Base-by-base conservation (phyloP, 2,797 vertebrate species). In the Neosalanx taihuensis region DNA sequence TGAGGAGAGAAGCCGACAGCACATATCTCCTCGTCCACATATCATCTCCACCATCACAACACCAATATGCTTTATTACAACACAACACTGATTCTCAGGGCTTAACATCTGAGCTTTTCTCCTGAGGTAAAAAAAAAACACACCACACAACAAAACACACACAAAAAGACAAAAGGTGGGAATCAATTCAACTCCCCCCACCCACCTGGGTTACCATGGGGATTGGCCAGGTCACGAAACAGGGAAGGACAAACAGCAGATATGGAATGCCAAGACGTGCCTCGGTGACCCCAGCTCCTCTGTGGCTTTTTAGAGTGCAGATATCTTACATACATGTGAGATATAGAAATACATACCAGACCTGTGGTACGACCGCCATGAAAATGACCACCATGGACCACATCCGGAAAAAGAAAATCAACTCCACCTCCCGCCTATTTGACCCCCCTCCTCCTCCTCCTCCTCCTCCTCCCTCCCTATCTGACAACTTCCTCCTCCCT, bases 21-120 rank as follows among this genome's bases (percentile, higher is more conserved):
- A 80, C 70, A 74, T 76, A 86, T 81, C 75, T 76, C 82, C 75
- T 76, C 79, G 81, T 76, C 72, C 51, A 20, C 53, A 31, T 35
- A 69, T 58, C 31, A 26, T 69, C 56, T 58, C 41, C 5, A 41
- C 79, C 72, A 82, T 88, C 83, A 17, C 85, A 81, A 88, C 74
- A n/a, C 59, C 73, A 74, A 70, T 87, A 81, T 76, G 73, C 18
- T 80, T 89, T 83, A 86, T 88, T 85, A 84, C 80, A 73, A 77
- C 61, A 77, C 61, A 72, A 70, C 70, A 70, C 69, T 51, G 9
- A 67, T 73, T 75, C 81, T 76, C 70, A 7, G 37, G 83, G 83
- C 82, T 20, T 64, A 62, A 79, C 72, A 46, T 29, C 20, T 6
- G 18, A 53, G 17, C 51, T 20, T 59, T 73, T 66, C 64, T 78